phyloP scores from a whole-genome alignment of 2,888 invertebrate species.

The Macroteleia sp. region DNA sequence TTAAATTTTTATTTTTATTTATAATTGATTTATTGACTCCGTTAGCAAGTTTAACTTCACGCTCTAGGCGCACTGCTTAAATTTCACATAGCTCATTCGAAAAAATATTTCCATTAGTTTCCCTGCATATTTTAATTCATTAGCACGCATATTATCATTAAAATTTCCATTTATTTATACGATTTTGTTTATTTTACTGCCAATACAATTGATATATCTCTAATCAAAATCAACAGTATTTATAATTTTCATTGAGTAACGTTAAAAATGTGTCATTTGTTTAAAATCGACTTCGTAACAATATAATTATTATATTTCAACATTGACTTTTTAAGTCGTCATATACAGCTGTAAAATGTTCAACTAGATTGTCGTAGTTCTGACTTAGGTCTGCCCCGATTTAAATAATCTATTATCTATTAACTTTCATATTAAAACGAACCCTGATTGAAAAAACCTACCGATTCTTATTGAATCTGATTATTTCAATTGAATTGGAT shows the following conservation, averaged over 20 bases:
- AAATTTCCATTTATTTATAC: background rate
- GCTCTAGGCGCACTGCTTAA: background rate
- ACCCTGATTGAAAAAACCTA: too few relatives aligned
- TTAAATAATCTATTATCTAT: too few relatives aligned
- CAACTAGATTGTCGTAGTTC: slow-evolving; percentile 27
- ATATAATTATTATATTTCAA: slow-evolving; percentile 33
- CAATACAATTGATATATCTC: background rate
- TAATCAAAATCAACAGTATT: slow-evolving; percentile 16
- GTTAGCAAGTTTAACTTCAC: slow-evolving; percentile 4
- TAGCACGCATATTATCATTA: too few relatives aligned
- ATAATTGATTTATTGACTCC: slow-evolving; percentile 26
- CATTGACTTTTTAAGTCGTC: slow-evolving; percentile 5
- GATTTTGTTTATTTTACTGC: background rate
- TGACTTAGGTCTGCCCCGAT: background rate
- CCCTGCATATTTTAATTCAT: too few relatives aligned
- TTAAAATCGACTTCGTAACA: slow-evolving; percentile 7
- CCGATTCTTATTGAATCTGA: too few relatives aligned
- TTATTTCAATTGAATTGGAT: too few relatives aligned
- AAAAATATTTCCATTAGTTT: slow-evolving; percentile 8
- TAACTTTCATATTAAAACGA: too few relatives aligned
- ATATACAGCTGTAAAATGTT: slow-evolving; percentile 16
- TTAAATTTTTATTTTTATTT: slow-evolving; percentile 24
- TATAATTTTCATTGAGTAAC: background rate
- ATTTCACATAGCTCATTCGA: background rate
- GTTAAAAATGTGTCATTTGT: background rate